Percentiles rank a stretch among this genome's conserved stretches.
Conservation (phyloP, 1,140 invertebrate genomes). For the Polypedilum vanderplanki region DNA sequence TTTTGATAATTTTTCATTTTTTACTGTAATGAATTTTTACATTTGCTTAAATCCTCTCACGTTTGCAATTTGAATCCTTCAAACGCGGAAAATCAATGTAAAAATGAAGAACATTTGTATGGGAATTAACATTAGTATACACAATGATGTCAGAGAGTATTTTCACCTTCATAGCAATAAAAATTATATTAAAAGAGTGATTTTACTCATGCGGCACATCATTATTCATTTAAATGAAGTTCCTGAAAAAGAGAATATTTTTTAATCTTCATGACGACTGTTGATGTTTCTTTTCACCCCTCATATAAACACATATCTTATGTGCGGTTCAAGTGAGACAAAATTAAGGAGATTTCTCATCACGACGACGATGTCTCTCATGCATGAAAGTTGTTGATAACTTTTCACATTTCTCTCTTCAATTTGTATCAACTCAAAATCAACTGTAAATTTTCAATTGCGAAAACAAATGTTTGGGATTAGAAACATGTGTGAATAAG, state of each 20-base stretch:
- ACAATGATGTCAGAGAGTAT: neutral
- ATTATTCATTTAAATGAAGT: slow-evolving; percentile 20
- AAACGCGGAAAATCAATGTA: neutral
- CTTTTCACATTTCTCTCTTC: neutral
- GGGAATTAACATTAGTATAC: neutral
- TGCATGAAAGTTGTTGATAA: slow-evolving; percentile 12
- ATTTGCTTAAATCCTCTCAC: neutral
- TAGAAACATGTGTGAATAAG: neutral
- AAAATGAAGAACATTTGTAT: slow-evolving; percentile 9
- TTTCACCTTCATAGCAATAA: slow-evolving; percentile 9
- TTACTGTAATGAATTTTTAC: neutral
- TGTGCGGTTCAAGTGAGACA: neutral
- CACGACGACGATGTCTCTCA: neutral
- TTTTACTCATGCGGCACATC: neutral
- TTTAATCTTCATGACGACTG: slow-evolving; percentile 3
- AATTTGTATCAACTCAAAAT: neutral
- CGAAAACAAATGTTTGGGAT: neutral
- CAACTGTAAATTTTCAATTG: neutral
- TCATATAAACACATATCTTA: neutral
- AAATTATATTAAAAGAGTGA: neutral
- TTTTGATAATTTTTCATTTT: slow-evolving; percentile 7
- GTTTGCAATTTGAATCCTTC: neutral
- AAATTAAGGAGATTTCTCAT: slow-evolving; percentile 13
- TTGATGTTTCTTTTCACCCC: neutral
- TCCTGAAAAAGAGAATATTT: neutral